phyloP scores from a whole-genome alignment of 1,140 invertebrate genomes.

The Plectus sambesii region DNA sequence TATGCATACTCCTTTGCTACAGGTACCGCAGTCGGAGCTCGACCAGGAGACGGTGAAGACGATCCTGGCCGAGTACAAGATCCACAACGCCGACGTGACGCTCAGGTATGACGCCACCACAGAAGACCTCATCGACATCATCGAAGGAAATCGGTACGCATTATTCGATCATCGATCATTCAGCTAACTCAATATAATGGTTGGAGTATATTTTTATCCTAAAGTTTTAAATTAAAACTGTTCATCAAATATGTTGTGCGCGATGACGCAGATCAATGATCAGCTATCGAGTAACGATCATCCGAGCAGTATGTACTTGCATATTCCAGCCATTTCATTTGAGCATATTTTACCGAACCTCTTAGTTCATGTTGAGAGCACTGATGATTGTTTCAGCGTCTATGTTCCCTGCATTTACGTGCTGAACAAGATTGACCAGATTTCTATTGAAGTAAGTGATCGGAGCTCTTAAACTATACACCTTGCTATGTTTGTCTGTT shows the following conservation, averaged over 20 bases:
- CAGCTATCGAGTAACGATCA: too few species aligned
- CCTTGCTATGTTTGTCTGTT: slow-evolving; percentile 51
- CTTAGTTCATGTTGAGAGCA: too few species aligned
- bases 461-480: slow-evolving; percentile 4
- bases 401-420: slow-evolving; percentile 97
- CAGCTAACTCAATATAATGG: too few species aligned
- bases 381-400: slow-evolving; percentile 56
- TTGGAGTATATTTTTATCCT: slow-evolving; percentile 12
- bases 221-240: too few species aligned
- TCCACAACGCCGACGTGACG: slow-evolving; percentile 94
- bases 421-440: slow-evolving; percentile 87
- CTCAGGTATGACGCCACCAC: slow-evolving; percentile 84
- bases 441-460: slow-evolving; percentile 53
- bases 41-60: slow-evolving; percentile 88
- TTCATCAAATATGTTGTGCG: too few species aligned
- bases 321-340: too few species aligned
- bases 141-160: slow-evolving; percentile 94
- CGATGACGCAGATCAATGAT: too few species aligned
- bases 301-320: too few species aligned
- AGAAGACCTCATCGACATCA: slow-evolving; percentile 95
- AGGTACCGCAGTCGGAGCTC: slow-evolving; percentile 81
- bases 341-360: too few species aligned
- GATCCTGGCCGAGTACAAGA: slow-evolving; percentile 92
- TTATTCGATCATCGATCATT: too few species aligned
- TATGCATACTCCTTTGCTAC: slow-evolving; percentile 28